A percentile compares a stretch with the other conserved stretches of the same genome.
Conservation (phyloP, 2,113 vertebrate species). For the Vimba vimba region DNA sequence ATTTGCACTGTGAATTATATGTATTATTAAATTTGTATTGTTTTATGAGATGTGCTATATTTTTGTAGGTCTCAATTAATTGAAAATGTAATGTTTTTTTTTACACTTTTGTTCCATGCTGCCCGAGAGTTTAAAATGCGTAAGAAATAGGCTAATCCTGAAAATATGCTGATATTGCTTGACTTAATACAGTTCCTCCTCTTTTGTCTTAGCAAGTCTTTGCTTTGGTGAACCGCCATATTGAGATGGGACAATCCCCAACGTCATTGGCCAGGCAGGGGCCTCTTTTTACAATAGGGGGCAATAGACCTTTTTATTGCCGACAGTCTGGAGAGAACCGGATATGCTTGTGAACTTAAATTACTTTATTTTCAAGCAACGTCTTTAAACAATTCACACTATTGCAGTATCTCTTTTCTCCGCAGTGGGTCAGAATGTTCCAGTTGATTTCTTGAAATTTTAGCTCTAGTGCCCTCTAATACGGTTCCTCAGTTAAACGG, state of each 20-base stretch:
- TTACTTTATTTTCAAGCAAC: constrained; percentile 49
- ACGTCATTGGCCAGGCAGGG: constrained; percentile 37
- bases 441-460: not conserved
- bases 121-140: not conserved
- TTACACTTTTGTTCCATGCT: not conserved
- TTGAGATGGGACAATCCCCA: constrained; percentile 49
- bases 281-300: constrained; percentile 37
- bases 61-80: not conserved
- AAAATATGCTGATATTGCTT: constrained; percentile 66
- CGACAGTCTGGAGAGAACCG: constrained; percentile 43
- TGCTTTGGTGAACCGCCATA: constrained; percentile 53
- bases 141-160: constrained; percentile 60
- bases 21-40: not conserved
- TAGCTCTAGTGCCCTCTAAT: not conserved
- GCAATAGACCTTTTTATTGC: constrained; percentile 58
- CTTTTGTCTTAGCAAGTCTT: constrained; percentile 52
- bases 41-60: not conserved
- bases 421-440: not conserved
- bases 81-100: not conserved
- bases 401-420: constrained; percentile 1
- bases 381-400: constrained; percentile 17
- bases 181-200: constrained; percentile 57
- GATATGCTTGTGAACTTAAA: constrained; percentile 57
- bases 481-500: constrained; percentile 8
- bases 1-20: not conserved